A percentile compares a stretch with the other conserved stretches of the same genome.
Conservation (phyloP, 2,888 invertebrate species). For the Parthenolecanium corni region DNA sequence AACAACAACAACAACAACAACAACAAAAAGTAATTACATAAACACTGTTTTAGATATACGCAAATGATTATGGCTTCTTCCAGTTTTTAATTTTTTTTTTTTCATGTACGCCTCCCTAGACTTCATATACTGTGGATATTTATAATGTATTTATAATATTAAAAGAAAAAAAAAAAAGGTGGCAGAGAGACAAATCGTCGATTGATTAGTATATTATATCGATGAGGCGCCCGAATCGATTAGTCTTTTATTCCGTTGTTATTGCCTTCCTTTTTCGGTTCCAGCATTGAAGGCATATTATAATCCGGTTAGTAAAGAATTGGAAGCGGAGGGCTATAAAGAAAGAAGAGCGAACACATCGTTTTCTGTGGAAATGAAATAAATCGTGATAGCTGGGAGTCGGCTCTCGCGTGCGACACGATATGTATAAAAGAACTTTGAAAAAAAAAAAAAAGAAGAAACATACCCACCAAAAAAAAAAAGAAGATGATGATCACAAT, state of each 20-base stretch:
- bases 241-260: not conserved
- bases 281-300: too few species aligned
- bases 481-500: conserved; percentile 10
- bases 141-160: not conserved
- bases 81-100: not conserved
- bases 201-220: not conserved
- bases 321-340: not conserved
- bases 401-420: conserved; percentile 28
- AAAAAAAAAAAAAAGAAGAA: conserved; percentile 12
- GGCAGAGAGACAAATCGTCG: not conserved
- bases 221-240: conserved; percentile 20
- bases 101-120: too few species aligned
- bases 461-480: not conserved
- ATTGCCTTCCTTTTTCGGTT: too few species aligned
- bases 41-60: not conserved
- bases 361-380: conserved; percentile 24
- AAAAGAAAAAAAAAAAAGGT: not conserved
- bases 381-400: conserved; percentile 27
- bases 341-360: not conserved
- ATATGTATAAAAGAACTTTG: conserved; percentile 6
- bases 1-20: not conserved
- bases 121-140: too few species aligned
- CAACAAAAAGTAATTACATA: not conserved
- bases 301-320: conserved; percentile 17
- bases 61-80: conserved; percentile 10